These are phyloP conservation scores for Polydrusus cervinus DNA, from an alignment of 2,888 invertebrate species.

Conservation along the genomic window DNA sequence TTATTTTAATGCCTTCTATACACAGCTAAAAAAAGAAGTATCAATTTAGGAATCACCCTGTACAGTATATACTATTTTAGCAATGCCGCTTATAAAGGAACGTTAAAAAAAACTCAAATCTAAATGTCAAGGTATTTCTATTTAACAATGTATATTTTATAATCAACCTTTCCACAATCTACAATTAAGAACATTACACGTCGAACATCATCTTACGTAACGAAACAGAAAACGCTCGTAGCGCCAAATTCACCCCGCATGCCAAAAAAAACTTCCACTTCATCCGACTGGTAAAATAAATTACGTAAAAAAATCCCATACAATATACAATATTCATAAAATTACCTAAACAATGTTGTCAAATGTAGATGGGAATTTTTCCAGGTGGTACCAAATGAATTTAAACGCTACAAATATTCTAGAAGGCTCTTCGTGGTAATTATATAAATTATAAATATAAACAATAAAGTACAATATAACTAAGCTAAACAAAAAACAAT, in stretches of 20 bases:
- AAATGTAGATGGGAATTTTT: conserved; percentile 8
- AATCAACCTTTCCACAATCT: conserved; percentile 74
- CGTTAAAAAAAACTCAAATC: conserved; percentile 52
- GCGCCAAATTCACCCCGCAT: conserved; percentile 10
- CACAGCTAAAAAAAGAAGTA: no score
- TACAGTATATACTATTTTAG: no score
- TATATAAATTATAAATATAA: conserved; percentile 43
- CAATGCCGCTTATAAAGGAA: no score
- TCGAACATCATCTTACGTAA: conserved; percentile 69
- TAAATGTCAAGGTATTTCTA: conserved; percentile 74
- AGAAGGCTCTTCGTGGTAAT: conserved; percentile 36
- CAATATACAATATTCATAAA: conserved; percentile 18
- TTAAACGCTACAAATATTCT: conserved; percentile 1
- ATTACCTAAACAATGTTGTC: conserved; percentile 18
- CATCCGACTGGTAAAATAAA: conserved; percentile 9
- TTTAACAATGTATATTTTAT: conserved; percentile 74
- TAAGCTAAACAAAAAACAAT: conserved; percentile 51
- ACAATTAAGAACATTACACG: conserved; percentile 73
- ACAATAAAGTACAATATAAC: conserved; percentile 48
- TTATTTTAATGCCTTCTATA: no score
- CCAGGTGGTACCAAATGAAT: background rate
- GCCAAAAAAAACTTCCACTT: background rate
- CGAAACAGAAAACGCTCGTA: conserved; percentile 66
- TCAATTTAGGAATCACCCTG: no score
- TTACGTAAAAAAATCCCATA: conserved; percentile 15